phyloP scores from a whole-genome alignment of 2,797 vertebrate genomes.

The Sus cebifrons region DNA sequence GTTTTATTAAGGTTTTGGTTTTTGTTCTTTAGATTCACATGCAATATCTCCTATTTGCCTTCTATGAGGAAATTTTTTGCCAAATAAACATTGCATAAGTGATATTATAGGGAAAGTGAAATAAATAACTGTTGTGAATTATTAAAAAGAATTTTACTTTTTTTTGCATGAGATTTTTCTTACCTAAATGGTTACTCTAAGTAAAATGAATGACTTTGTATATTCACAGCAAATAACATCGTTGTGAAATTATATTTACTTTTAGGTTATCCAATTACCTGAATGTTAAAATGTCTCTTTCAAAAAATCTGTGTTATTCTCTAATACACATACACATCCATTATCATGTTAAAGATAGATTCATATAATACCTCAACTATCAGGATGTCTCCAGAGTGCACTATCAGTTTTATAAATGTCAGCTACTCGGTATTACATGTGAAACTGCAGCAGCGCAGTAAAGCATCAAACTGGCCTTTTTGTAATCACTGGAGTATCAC shows the following conservation, averaged over 20 bases:
- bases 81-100: background rate
- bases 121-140: background rate
- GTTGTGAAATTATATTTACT: constrained; percentile 52
- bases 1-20: background rate
- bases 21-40: background rate
- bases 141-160: constrained; percentile 12
- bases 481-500: constrained; percentile 68
- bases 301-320: constrained; percentile 1
- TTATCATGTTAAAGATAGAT: constrained; percentile 65
- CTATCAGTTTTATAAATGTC: constrained; percentile 83
- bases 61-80: background rate
- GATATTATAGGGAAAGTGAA: background rate
- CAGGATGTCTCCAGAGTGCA: constrained; percentile 20
- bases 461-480: constrained; percentile 64
- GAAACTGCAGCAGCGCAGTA: constrained; percentile 20
- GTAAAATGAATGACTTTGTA: constrained; percentile 8
- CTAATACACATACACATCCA: constrained; percentile 19
- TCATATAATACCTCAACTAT: constrained; percentile 27
- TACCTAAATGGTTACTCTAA: background rate
- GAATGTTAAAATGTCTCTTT: constrained; percentile 30
- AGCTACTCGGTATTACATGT: constrained; percentile 22
- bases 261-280: background rate
- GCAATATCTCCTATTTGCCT: background rate
- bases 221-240: background rate
- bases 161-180: constrained; percentile 13